A percentile compares a stretch with the other conserved stretches of the same genome.
phyloP scores from a whole-genome alignment of 2,797 vertebrate genomes.

The Oryzias sinensis region DNA sequence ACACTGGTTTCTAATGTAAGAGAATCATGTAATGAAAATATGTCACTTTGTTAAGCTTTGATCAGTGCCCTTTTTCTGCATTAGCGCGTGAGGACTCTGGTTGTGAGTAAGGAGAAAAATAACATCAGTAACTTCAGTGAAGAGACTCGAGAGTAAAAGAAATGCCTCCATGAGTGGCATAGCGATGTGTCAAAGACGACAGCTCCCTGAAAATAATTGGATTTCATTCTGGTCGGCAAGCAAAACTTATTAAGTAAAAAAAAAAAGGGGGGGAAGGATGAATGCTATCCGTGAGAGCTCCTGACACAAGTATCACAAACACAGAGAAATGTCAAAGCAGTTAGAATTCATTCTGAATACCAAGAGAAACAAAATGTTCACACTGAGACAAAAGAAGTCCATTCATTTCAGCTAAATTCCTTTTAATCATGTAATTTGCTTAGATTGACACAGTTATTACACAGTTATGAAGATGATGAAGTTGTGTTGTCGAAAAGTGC shows the following conservation, averaged over 20 bases:
- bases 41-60: slow-evolving; percentile 13
- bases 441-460: background rate
- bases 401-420: background rate
- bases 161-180: slow-evolving; percentile 59
- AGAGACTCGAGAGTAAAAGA: slow-evolving; percentile 45
- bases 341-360: slow-evolving; percentile 29
- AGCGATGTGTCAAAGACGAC: slow-evolving; percentile 48
- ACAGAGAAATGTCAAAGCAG: slow-evolving; percentile 30
- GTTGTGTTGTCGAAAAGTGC: background rate
- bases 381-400: slow-evolving; percentile 10
- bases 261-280: slow-evolving; percentile 5
- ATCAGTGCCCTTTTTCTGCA: slow-evolving; percentile 12
- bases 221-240: slow-evolving; percentile 62
- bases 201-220: slow-evolving; percentile 67
- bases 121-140: slow-evolving; percentile 36
- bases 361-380: slow-evolving; percentile 27
- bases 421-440: background rate
- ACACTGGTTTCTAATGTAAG: no score
- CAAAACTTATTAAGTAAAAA: slow-evolving; percentile 18
- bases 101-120: slow-evolving; percentile 1
- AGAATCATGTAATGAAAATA: slow-evolving; percentile 3
- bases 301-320: slow-evolving; percentile 52
- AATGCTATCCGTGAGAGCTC: slow-evolving; percentile 34
- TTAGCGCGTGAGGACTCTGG: background rate
- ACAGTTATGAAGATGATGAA: background rate